Evolutionary conservation across 2,113 vertebrate species (phyloP).

Genomic region (Silurus meridionalis): DNA sequence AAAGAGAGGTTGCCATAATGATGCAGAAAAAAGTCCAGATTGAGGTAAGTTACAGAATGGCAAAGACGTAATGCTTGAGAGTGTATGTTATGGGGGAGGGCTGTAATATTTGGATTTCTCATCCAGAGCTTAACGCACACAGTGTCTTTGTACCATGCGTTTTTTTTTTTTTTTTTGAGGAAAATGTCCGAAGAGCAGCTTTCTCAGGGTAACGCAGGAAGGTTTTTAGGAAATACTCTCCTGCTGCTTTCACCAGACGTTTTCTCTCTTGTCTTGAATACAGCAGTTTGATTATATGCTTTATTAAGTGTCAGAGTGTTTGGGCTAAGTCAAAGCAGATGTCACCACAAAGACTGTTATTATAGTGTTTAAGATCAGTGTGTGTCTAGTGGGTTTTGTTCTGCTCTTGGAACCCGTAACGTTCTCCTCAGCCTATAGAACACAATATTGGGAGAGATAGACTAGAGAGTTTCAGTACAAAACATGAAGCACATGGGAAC

Average conservation of each 20-base stretch:
- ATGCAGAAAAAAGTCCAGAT: neutral
- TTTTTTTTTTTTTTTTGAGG: neutral
- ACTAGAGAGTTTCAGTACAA: neutral
- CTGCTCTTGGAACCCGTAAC: conserved; percentile 51
- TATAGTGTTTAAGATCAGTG: conserved; percentile 61
- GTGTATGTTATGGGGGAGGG: conserved; percentile 15
- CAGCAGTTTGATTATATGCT: conserved; percentile 70
- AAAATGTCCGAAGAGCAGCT: conserved; percentile 16
- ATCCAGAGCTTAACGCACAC: neutral
- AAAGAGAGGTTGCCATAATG: neutral
- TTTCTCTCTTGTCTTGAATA: conserved; percentile 61
- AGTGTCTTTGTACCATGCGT: neutral
- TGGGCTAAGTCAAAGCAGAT: conserved; percentile 74
- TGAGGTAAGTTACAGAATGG: neutral
- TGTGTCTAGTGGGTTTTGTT: conserved; percentile 68
- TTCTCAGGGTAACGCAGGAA: conserved; percentile 38
- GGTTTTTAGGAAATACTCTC: conserved; percentile 39
- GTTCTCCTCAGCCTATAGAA: conserved; percentile 19
- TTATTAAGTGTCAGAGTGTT: conserved; percentile 75
- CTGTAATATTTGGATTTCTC: conserved; percentile 25
- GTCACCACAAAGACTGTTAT: conserved; percentile 72
- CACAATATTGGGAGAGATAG: neutral
- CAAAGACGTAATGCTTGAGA: neutral
- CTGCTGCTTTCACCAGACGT: conserved; percentile 28
- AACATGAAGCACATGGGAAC: neutral